Evolutionary conservation across 2,113 vertebrate species (phyloP).

Genomic region (Copsychus sechellarum): DNA sequence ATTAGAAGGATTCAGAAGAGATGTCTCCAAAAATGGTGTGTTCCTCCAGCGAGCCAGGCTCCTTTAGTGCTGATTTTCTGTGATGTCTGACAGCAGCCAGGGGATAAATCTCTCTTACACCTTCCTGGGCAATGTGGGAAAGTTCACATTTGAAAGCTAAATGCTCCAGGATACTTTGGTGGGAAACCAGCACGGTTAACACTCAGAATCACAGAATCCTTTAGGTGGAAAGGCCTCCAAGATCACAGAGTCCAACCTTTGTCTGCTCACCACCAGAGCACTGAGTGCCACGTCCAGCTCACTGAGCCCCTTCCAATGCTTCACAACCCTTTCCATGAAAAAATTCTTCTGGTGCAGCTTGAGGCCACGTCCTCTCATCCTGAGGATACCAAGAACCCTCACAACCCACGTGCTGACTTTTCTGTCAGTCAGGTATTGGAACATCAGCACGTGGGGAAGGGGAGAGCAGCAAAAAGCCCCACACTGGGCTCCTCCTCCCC

Average conservation of each 20-base stretch:
- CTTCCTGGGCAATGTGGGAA: not conserved
- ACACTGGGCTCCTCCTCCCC: fast-evolving
- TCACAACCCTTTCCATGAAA: not conserved
- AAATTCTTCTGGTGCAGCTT: not conserved
- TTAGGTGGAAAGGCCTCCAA: not conserved
- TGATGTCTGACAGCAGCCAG: not conserved
- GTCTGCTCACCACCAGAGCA: not conserved
- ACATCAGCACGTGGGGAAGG: not conserved
- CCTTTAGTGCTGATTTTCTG: not conserved
- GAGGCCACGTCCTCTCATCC: not conserved
- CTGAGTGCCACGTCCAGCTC: not conserved
- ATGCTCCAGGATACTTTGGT: not conserved
- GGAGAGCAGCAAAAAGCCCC: not conserved
- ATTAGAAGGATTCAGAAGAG: not conserved
- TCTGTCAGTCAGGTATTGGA: not conserved
- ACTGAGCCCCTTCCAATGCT: not conserved
- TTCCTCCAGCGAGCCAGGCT: not conserved
- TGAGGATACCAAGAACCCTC: not conserved
- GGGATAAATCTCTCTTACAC: not conserved
- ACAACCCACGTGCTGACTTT: not conserved
- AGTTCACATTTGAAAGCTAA: not conserved
- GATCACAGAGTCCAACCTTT: not conserved
- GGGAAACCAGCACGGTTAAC: not conserved
- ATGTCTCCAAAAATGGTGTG: not conserved
- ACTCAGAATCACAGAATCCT: not conserved